phyloP scores from a whole-genome alignment of 2,797 vertebrate genomes.

The Melopsittacus undulatus region DNA sequence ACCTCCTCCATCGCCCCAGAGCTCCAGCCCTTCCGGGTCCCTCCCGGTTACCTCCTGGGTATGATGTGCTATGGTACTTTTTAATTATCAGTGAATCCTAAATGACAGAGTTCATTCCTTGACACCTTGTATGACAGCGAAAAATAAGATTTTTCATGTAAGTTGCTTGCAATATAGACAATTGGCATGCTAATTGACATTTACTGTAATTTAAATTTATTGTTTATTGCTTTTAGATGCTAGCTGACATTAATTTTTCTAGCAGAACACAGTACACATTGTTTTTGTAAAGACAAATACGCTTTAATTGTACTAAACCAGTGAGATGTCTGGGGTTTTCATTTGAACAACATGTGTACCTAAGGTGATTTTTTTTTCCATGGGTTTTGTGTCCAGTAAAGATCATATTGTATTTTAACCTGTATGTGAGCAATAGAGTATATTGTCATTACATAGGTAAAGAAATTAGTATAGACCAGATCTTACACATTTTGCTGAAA shows the following conservation, averaged over 20 bases:
- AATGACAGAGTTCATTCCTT: constrained; percentile 58
- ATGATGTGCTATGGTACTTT: too few species aligned
- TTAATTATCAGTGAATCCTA: constrained; percentile 74
- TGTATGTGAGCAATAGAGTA: neutral
- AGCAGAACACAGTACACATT: neutral
- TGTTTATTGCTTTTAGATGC: constrained; percentile 60
- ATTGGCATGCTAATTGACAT: constrained; percentile 70
- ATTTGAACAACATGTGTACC: neutral
- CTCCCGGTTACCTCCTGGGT: too few species aligned
- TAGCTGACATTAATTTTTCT: constrained; percentile 57
- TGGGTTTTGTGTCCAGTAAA: neutral
- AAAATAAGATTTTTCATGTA: constrained; percentile 55
- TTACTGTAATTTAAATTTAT: constrained; percentile 66
- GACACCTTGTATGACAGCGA: constrained; percentile 53
- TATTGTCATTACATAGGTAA: constrained; percentile 11
- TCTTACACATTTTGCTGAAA: neutral
- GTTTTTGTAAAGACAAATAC: constrained; percentile 54
- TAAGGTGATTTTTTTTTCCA: neutral
- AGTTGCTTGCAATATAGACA: constrained; percentile 59
- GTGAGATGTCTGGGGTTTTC: neutral
- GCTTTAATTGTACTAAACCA: constrained; percentile 51
- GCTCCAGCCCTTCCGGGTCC: too few species aligned
- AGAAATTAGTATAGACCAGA: constrained; percentile 23
- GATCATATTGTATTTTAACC: constrained; percentile 25
- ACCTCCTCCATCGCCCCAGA: too few species aligned